A percentile compares a stretch with the other conserved stretches of the same genome.
phyloP scores from a whole-genome alignment of 2,888 invertebrate species.

The Limnephilus marmoratus region DNA sequence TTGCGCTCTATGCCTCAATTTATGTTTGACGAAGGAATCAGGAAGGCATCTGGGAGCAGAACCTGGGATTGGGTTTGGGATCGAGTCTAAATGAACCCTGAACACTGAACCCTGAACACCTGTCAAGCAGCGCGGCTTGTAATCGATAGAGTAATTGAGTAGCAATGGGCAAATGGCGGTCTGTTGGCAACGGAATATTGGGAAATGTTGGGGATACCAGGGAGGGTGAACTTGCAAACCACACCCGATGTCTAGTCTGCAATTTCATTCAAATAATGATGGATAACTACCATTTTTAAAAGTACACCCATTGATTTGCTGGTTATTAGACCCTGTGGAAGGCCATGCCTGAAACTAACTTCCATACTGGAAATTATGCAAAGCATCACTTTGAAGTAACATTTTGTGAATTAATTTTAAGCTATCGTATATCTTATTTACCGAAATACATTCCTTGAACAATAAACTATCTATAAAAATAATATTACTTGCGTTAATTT shows the following conservation, averaged over 20 bases:
- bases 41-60: not conserved
- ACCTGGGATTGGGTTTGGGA: not conserved
- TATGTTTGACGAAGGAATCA: not conserved
- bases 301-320: not conserved
- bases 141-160: slow-evolving; percentile 64
- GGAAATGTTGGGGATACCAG: not conserved
- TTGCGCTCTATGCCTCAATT: too few relatives aligned
- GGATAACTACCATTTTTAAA: not conserved
- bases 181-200: slow-evolving; percentile 1
- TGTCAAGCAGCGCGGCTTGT: slow-evolving; percentile 57
- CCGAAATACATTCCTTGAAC: too few relatives aligned
- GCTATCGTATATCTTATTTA: too few relatives aligned
- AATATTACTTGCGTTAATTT: too few relatives aligned
- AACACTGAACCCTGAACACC: slow-evolving; percentile 36
- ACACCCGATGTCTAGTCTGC: not conserved
- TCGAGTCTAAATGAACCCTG: not conserved
- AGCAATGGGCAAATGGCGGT: slow-evolving; percentile 31
- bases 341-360: too few relatives aligned
- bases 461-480: too few relatives aligned
- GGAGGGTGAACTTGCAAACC: slow-evolving; percentile 12
- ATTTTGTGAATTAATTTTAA: too few relatives aligned
- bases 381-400: too few relatives aligned
- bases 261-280: not conserved
- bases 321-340: not conserved
- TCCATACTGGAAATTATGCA: too few relatives aligned